Percentiles rank a stretch among this genome's conserved stretches.
Evolutionary conservation across 2,113 vertebrate species (phyloP).

Genomic region (Chlorodrepanis virens): DNA sequence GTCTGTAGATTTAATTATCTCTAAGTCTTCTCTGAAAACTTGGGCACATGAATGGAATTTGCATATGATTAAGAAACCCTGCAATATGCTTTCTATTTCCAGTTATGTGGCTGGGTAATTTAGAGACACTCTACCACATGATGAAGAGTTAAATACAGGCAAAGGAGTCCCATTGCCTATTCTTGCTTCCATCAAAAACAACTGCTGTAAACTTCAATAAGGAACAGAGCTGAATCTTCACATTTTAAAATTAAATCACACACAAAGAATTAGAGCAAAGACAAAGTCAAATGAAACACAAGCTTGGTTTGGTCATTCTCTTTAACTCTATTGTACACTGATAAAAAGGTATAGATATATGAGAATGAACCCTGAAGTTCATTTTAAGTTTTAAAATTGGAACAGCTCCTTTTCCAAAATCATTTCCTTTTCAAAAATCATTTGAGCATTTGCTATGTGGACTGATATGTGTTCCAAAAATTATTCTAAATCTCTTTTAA

Average conservation of each 20-base stretch:
- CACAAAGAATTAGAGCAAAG: background rate
- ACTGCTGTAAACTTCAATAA: background rate
- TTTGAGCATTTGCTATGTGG: background rate
- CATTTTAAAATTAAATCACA: background rate
- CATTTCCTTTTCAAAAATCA: too few relatives aligned
- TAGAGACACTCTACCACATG: background rate
- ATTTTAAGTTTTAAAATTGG: background rate
- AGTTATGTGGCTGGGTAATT: background rate
- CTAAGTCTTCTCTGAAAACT: background rate
- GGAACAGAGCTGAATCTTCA: background rate
- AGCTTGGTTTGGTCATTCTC: background rate
- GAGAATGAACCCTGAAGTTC: background rate
- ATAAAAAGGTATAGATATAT: background rate
- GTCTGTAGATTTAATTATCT: background rate
- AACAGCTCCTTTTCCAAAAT: background rate
- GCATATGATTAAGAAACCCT: background rate
- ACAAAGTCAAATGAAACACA: background rate
- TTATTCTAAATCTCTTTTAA: background rate
- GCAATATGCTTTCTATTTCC: background rate
- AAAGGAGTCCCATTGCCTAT: background rate
- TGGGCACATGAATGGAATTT: conserved; percentile 13
- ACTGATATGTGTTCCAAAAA: background rate
- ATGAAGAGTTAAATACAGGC: background rate
- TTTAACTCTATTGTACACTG: background rate
- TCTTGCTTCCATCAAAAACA: background rate